phyloP scores from a whole-genome alignment of 2,888 invertebrate genomes.

The Lasioglossum morio region DNA sequence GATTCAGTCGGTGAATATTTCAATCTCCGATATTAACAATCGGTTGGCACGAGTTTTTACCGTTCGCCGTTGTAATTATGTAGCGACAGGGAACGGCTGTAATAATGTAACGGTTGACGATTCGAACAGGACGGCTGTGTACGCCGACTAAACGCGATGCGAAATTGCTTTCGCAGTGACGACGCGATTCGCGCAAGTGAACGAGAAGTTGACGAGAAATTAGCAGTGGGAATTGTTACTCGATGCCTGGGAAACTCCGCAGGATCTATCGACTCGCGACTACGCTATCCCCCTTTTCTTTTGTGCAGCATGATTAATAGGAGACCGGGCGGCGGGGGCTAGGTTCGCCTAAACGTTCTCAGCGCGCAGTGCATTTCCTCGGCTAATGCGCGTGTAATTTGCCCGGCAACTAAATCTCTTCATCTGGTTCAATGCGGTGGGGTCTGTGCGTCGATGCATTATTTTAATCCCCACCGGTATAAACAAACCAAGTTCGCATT shows the following conservation, averaged over 20 bases:
- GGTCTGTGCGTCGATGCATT: conserved; percentile 77
- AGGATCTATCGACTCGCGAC: not conserved
- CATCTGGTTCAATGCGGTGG: conserved; percentile 75
- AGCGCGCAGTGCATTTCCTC: conserved; percentile 37
- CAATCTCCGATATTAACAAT: conserved; percentile 6
- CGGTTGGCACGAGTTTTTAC: conserved; percentile 3
- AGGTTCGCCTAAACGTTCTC: not conserved
- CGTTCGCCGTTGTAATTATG: not conserved
- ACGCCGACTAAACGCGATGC: not conserved
- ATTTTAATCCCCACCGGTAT: conserved; percentile 78
- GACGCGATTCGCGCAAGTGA: not conserved
- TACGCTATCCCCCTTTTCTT: not conserved
- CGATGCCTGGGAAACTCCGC: not conserved
- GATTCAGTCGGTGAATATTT: conserved; percentile 25
- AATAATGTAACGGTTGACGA: not conserved
- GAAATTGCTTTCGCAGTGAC: not conserved
- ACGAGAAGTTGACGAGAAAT: not conserved
- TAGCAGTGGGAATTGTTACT: not conserved
- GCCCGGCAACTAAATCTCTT: conserved; percentile 76
- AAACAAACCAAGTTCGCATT: conserved; percentile 63
- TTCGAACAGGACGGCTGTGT: not conserved
- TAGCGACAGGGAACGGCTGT: not conserved
- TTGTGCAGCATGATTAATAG: not conserved
- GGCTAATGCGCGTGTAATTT: conserved; percentile 74
- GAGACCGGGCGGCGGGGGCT: not conserved